A percentile compares a stretch with the other conserved stretches of the same genome.
These are phyloP conservation scores for Thamnophis elegans DNA, from an alignment of 2,797 vertebrate species.

Conservation along the genomic window DNA sequence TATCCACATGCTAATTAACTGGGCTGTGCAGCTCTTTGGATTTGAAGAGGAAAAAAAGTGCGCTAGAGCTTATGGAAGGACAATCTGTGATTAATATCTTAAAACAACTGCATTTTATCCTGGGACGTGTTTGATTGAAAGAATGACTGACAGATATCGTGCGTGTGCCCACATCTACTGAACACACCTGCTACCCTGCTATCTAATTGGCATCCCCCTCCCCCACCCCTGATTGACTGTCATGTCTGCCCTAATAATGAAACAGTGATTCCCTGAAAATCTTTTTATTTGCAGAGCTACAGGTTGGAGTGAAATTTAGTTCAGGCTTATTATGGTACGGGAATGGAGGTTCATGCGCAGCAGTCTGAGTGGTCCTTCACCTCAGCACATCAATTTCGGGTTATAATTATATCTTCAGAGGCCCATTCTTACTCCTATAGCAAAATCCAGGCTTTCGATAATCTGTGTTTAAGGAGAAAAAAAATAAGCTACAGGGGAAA, in stretches of 20 bases:
- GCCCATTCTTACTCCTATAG: background rate
- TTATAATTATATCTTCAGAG: background rate
- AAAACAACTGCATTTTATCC: background rate
- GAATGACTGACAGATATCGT: background rate
- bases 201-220: background rate
- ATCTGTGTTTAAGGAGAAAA: background rate
- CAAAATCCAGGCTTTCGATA: background rate
- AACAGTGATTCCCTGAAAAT: background rate
- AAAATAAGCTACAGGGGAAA: background rate
- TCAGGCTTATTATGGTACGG: background rate
- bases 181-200: background rate
- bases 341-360: background rate
- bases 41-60: background rate
- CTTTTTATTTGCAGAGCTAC: background rate
- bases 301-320: background rate
- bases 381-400: background rate
- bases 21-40: background rate
- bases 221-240: background rate
- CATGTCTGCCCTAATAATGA: background rate
- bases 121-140: background rate
- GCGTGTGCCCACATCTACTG: background rate
- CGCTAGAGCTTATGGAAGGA: background rate
- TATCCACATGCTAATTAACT: background rate
- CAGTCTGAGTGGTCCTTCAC: background rate
- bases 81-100: background rate